Conservation (phyloP, 2,888 invertebrate genomes). For the Chloroclysta siterata region DNA sequence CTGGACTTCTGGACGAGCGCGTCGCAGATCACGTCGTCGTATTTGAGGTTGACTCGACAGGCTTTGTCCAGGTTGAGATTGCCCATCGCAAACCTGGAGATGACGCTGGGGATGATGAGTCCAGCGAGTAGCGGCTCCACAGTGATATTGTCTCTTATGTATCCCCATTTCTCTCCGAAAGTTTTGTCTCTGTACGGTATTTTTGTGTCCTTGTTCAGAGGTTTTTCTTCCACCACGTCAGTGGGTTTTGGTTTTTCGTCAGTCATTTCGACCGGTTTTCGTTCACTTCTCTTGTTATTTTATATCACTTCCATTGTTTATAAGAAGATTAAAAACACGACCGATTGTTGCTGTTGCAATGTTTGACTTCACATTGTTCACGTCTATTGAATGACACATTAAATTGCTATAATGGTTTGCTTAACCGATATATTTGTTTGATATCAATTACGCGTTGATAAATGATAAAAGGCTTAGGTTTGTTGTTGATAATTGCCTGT, state of each 20-base stretch:
- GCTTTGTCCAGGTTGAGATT: slow-evolving; percentile 79
- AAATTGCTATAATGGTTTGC: slow-evolving; percentile 65
- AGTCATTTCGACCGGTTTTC: slow-evolving; percentile 56
- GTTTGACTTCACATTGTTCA: slow-evolving; percentile 64
- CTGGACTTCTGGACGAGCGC: slow-evolving; percentile 66
- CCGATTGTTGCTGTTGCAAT: slow-evolving; percentile 55
- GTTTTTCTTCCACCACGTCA: slow-evolving; percentile 70
- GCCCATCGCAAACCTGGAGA: slow-evolving; percentile 88
- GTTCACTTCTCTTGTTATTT: slow-evolving; percentile 36
- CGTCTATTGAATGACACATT: slow-evolving; percentile 56
- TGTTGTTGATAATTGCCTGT: slow-evolving; percentile 52
- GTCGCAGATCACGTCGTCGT: slow-evolving; percentile 69
- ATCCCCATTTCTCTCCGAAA: slow-evolving; percentile 63
- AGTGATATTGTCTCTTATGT: slow-evolving; percentile 85
- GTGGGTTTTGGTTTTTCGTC: slow-evolving; percentile 61
- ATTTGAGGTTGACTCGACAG: slow-evolving; percentile 70
- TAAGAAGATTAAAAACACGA: slow-evolving; percentile 50
- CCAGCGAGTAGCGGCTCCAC: slow-evolving; percentile 90
- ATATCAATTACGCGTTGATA: slow-evolving; percentile 75
- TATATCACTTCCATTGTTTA: slow-evolving; percentile 61
- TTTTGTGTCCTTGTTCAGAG: slow-evolving; percentile 59
- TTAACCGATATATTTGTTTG: slow-evolving; percentile 74
- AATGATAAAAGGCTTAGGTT: slow-evolving; percentile 59
- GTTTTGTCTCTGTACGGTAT: slow-evolving; percentile 61
- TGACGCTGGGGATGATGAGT: slow-evolving; percentile 87